Base-by-base conservation (phyloP, 2,888 invertebrate species). In the Tinea trinotella region DNA sequence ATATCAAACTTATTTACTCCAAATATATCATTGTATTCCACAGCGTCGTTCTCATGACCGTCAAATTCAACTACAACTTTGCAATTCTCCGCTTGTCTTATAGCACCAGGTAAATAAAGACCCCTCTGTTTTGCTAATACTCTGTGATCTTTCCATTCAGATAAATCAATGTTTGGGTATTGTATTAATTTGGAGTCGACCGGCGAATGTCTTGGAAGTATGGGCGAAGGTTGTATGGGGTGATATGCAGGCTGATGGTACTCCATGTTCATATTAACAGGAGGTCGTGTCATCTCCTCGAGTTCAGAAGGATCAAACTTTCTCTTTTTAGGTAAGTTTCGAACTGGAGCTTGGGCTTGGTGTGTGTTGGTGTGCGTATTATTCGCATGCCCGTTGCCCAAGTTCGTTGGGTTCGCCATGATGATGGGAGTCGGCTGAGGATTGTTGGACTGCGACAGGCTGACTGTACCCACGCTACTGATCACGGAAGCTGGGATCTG, bases 141-240 rank as follows among this genome's bases (percentile, higher is more conserved):
- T 64, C 97, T 88, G 73, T 97, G 96, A 68, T 95, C 94, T 62
- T 92, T 91, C 98, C 98, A 98, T 80, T 98, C 97, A 66, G 92
- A 92, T 63, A 98, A 88, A 84, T 98, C 96, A 60, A 98, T 89
- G 64, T 87, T 85, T 10, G 90, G 90, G 67, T 90, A 90, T 59
- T 69, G 70, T 20, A 76, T 67, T 60, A 70, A 80, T 58, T 89
- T 90, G 35, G 88, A 76, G 34, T 90, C 90, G 13, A 81, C 72
- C 35, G 88, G 87, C 1, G 90, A 88, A 1, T 87, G 84, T 40
- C 83, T 77, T 58, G 71, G 80, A 24, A 79, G 68, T 49, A 82
- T 76, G 0, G 81, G 79, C 0, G 82, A 80, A 1, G 76, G 83
- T 54, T 78, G 78, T 1, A 74, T 73, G 35, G 76, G 70, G 19